phyloP scores from a whole-genome alignment of 2,797 vertebrate species.

The Chelidonichthys spinosus region DNA sequence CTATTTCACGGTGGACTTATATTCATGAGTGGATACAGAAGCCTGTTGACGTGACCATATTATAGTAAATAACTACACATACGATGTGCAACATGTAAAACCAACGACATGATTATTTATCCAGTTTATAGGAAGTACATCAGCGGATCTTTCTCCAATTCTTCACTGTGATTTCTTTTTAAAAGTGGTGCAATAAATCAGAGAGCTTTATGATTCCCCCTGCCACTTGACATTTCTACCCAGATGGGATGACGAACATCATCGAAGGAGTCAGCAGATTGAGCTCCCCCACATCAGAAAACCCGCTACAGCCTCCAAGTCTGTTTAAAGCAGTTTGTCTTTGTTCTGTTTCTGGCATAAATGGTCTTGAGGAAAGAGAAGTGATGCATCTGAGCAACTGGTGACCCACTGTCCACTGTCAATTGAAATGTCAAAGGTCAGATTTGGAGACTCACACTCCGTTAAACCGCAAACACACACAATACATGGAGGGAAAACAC shows the following conservation, averaged over 20 bases:
- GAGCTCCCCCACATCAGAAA: conserved; percentile 22
- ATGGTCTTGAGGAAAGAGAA: conserved; percentile 16
- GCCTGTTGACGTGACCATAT: conserved; percentile 18
- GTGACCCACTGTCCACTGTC: conserved; percentile 20
- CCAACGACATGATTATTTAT: conserved; percentile 5
- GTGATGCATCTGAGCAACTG: conserved; percentile 13
- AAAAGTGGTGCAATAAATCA: conserved; percentile 29
- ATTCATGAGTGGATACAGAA: conserved; percentile 33
- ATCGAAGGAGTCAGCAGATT: conserved; percentile 43
- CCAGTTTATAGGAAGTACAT: conserved; percentile 14
- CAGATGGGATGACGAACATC: conserved; percentile 51
- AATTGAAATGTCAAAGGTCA: conserved; percentile 65
- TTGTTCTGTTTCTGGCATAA: conserved; percentile 28
- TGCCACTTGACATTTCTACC: conserved; percentile 48
- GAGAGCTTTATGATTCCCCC: conserved; percentile 20
- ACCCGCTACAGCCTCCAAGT: conserved; percentile 9
- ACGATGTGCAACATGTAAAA: conserved; percentile 11
- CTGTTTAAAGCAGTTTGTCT: conserved; percentile 25
- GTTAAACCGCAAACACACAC: conserved; percentile 3
- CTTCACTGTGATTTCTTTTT: neutral
- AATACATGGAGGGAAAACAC: conserved; percentile 28
- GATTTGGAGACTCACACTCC: conserved; percentile 7
- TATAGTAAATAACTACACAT: neutral
- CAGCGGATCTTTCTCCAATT: conserved; percentile 5
- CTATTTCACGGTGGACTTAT: conserved; percentile 22